A percentile compares a stretch with the other conserved stretches of the same genome.
Conservation (phyloP, 2,797 vertebrate species). For the Paramormyrops hopkinsi region DNA sequence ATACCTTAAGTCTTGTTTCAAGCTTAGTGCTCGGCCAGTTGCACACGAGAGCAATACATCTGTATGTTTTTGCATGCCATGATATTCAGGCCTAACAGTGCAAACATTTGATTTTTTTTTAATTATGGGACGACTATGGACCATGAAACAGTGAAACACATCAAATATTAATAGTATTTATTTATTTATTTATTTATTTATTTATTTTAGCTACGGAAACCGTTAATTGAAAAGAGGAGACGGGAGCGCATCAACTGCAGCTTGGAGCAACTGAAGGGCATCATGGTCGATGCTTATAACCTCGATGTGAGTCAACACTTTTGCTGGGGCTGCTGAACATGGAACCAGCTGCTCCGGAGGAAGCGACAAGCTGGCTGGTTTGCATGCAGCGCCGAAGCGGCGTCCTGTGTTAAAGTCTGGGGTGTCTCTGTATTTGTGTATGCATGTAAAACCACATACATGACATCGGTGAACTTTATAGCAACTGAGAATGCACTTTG, state of each 20-base stretch:
- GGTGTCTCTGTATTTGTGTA: not conserved
- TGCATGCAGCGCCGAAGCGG: not conserved
- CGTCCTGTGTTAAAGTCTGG: not conserved
- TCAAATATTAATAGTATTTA: not conserved
- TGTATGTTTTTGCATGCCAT: not conserved
- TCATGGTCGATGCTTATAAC: conserved; percentile 54
- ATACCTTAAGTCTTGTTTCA: not conserved
- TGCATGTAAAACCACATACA: not conserved
- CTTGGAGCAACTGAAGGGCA: conserved; percentile 50
- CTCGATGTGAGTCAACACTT: conserved; percentile 43
- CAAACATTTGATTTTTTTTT: not conserved
- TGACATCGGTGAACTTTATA: not conserved
- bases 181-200: not conserved
- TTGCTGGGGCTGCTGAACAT: not conserved
- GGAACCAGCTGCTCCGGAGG: not conserved
- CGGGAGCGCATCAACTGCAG: conserved; percentile 52
- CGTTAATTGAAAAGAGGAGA: conserved; percentile 50
- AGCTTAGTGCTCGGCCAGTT: not conserved
- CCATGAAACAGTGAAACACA: not conserved
- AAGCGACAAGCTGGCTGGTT: not conserved
- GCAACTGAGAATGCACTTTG: not conserved
- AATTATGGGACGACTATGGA: not conserved
- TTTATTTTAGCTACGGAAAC: conserved; percentile 44
- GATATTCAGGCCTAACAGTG: not conserved
- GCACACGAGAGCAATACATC: not conserved